Conservation (phyloP, 2,888 invertebrate genomes). For the Xylophagus ater region DNA sequence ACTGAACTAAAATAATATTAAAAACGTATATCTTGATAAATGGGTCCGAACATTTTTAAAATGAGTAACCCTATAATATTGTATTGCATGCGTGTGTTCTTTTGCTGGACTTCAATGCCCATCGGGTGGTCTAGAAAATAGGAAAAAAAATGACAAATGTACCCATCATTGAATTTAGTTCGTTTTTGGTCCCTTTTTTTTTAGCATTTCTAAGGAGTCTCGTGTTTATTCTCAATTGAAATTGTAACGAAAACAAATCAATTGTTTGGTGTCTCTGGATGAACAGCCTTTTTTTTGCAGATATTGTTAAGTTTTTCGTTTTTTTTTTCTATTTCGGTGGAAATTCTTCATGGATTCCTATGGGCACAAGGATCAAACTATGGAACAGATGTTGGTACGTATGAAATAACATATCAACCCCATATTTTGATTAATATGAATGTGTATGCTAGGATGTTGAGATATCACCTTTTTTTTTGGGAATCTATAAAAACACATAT, state of each 20-base stretch:
- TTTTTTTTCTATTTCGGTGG: no score
- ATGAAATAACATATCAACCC: no score
- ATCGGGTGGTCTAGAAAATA: conserved; percentile 19
- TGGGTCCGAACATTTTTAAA: conserved; percentile 5
- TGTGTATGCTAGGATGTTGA: no score
- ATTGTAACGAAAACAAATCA: conserved; percentile 20
- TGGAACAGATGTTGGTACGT: no score
- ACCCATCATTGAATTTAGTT: conserved; percentile 18
- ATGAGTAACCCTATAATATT: neutral
- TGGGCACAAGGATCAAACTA: no score
- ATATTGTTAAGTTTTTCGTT: no score
- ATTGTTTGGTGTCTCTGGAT: no score
- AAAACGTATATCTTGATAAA: conserved; percentile 14
- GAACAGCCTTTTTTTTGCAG: no score
- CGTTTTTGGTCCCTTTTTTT: conserved; percentile 8
- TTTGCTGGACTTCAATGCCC: conserved; percentile 8
- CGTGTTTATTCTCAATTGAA: conserved; percentile 18
- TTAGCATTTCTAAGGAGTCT: neutral
- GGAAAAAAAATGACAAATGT: conserved; percentile 21
- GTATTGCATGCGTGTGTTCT: conserved; percentile 5
- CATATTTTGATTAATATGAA: no score
- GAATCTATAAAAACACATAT: no score
- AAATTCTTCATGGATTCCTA: no score
- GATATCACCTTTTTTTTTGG: no score
- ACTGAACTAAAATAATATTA: conserved; percentile 8